A percentile compares a stretch with the other conserved stretches of the same genome.
Conservation (phyloP, 2,888 invertebrate species). For the Fragum whitleyi region DNA sequence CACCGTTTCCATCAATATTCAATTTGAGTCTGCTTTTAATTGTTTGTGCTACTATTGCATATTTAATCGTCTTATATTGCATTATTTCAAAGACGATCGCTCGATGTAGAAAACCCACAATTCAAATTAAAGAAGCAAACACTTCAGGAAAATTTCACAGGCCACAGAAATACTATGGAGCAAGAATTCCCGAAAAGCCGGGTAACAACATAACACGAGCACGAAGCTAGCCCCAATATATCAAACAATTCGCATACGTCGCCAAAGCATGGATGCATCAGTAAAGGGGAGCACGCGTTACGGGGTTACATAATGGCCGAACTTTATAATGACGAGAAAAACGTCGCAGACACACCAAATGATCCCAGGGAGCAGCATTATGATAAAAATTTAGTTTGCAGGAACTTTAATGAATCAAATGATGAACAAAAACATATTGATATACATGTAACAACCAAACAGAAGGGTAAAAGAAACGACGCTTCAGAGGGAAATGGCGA, state of each 20-base stretch:
- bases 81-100: constrained; percentile 37
- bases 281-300: background rate
- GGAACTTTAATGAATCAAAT: background rate
- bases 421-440: background rate
- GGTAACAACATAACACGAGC: background rate
- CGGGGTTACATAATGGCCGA: too few species aligned
- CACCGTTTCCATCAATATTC: background rate
- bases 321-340: too few species aligned
- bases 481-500: background rate
- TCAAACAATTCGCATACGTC: background rate
- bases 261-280: background rate
- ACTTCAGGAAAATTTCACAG: background rate
- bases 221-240: too few species aligned
- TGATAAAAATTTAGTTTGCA: too few species aligned
- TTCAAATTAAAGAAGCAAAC: background rate
- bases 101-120: background rate
- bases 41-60: constrained; percentile 20
- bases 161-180: background rate
- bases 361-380: too few species aligned
- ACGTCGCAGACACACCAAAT: too few species aligned
- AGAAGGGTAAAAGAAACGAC: background rate
- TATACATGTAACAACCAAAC: background rate
- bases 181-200: background rate
- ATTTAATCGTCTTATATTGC: constrained; percentile 29
- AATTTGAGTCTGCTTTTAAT: background rate